Evolutionary conservation across 2,113 vertebrate species (phyloP).

Genomic region (Lophochroa leadbeateri): DNA sequence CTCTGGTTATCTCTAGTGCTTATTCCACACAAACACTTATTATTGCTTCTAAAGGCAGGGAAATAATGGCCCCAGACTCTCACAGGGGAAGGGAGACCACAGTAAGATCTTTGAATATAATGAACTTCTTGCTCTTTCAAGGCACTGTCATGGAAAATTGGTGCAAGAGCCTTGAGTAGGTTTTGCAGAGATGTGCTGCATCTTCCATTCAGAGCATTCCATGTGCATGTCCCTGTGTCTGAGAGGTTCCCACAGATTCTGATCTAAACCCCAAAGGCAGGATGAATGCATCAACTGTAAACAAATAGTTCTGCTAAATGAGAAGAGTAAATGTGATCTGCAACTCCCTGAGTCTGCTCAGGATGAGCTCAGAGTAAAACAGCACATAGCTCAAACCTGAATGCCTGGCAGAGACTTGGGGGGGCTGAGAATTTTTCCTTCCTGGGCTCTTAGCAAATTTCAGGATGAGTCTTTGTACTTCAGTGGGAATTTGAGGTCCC

Average conservation of each 20-base stretch:
- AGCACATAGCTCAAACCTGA: background rate
- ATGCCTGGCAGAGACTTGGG: background rate
- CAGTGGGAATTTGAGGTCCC: background rate
- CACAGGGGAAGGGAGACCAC: background rate
- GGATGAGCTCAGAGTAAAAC: background rate
- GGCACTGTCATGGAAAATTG: background rate
- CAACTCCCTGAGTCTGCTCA: background rate
- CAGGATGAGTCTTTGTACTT: background rate
- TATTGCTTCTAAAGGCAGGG: background rate
- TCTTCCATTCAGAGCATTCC: background rate
- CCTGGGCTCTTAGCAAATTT: background rate
- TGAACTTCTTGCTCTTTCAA: background rate
- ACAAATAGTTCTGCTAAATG: background rate
- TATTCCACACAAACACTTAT: background rate
- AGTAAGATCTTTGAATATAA: background rate
- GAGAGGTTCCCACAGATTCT: background rate
- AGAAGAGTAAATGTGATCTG: background rate
- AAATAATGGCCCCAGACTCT: background rate
- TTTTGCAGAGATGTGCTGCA: background rate
- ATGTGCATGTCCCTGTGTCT: accelerated
- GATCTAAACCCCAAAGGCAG: background rate
- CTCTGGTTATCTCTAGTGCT: background rate
- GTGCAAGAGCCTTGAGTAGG: background rate
- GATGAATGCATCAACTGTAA: background rate
- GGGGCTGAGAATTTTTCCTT: accelerated